Evolutionary conservation across 2,113 vertebrate genomes (phyloP).

Genomic region (Amphilophus citrinellus): DNA sequence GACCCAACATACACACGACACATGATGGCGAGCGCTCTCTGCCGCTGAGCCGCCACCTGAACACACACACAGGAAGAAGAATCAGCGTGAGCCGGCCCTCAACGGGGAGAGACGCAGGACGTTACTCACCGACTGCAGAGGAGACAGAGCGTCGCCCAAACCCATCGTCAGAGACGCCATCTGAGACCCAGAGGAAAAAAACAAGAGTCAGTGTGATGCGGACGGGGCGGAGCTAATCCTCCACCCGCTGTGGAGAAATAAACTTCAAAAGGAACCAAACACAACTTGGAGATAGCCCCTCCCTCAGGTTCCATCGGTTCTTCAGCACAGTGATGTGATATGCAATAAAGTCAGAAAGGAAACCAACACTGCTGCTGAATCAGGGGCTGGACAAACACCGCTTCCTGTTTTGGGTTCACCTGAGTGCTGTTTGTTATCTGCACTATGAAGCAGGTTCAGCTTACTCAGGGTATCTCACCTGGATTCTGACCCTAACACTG

Average conservation of each 20-base stretch:
- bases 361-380: not conserved
- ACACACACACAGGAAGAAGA: not conserved
- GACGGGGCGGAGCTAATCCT: not conserved
- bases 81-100: not conserved
- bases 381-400: not conserved
- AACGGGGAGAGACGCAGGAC: too few species aligned
- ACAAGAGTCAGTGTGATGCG: not conserved
- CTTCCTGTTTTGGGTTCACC: too few species aligned
- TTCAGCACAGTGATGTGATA: too few species aligned
- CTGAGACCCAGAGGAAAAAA: constrained; percentile 78
- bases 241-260: not conserved
- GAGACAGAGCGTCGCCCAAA: constrained; percentile 95
- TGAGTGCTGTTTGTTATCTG: too few species aligned
- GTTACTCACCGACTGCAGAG: constrained; percentile 95
- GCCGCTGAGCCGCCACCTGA: constrained; percentile 94
- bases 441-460: too few species aligned
- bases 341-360: too few species aligned
- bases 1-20: constrained; percentile 96
- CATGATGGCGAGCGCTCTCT: constrained; percentile 96
- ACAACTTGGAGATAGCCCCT: not conserved
- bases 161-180: constrained; percentile 97
- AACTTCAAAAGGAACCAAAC: not conserved
- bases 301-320: not conserved
- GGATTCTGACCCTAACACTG: too few species aligned
- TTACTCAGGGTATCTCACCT: too few species aligned